Conservation (phyloP, 2,888 invertebrate species). For the Hypomecis punctinalis region DNA sequence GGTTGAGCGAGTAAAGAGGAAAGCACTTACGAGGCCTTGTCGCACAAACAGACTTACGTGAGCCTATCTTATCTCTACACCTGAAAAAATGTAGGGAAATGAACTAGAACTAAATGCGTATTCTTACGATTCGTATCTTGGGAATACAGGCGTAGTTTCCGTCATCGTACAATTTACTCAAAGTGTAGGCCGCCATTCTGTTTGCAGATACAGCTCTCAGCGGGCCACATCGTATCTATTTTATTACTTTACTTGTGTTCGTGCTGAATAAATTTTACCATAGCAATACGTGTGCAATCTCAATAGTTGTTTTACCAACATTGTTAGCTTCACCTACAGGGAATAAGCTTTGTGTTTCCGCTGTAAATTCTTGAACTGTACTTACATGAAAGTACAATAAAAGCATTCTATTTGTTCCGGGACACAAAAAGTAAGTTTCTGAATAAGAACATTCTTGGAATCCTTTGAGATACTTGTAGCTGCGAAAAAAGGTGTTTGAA, state of each 20-base stretch:
- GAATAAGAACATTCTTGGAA: too few species aligned
- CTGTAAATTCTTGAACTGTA: constrained; percentile 7
- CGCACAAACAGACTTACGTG: neutral
- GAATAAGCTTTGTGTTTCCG: constrained; percentile 9
- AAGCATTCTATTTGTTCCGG: too few species aligned
- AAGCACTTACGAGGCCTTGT: too few species aligned
- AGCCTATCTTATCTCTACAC: neutral
- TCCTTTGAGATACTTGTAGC: too few species aligned
- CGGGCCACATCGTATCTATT: constrained; percentile 41
- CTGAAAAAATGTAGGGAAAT: constrained; percentile 13
- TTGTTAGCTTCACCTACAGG: constrained; percentile 14
- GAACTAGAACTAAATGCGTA: constrained; percentile 22
- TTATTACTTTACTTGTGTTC: constrained; percentile 37
- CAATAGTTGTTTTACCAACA: constrained; percentile 29
- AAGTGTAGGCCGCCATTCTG: constrained; percentile 46
- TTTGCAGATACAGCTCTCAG: constrained; percentile 50
- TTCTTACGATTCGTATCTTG: constrained; percentile 38
- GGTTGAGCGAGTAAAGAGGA: too few species aligned
- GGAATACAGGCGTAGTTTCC: constrained; percentile 35
- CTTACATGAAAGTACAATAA: too few species aligned
- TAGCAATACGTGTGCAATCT: constrained; percentile 29
- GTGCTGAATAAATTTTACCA: constrained; percentile 34
- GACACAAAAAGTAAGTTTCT: too few species aligned
- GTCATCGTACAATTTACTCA: constrained; percentile 37
- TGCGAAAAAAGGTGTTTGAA: too few species aligned